Percentiles rank a stretch among this genome's conserved stretches.
phyloP scores from a whole-genome alignment of 2,113 vertebrate species.

The Anguilla rostrata region DNA sequence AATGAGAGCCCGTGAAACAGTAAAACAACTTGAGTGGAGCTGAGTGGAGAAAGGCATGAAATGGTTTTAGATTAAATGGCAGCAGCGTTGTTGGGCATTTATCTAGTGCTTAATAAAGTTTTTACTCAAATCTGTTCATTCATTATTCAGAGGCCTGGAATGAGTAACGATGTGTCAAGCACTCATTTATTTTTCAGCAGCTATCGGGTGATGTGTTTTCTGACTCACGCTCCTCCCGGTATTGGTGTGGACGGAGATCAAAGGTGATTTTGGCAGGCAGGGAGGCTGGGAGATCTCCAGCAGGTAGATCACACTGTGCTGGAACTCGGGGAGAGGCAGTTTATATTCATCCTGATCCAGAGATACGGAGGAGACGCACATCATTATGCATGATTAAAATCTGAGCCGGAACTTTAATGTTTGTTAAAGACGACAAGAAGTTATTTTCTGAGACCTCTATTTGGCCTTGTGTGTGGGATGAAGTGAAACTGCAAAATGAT shows the following conservation, averaged over 20 bases:
- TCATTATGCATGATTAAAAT: background rate
- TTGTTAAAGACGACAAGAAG: background rate
- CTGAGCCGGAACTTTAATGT: background rate
- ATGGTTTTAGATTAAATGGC: background rate
- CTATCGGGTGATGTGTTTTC: background rate
- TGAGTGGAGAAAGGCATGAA: background rate
- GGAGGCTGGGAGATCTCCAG: background rate
- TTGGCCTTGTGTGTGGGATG: no score
- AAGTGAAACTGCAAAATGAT: no score
- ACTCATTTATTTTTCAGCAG: background rate
- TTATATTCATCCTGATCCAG: background rate
- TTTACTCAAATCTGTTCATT: no score
- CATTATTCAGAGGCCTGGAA: no score
- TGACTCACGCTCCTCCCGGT: background rate
- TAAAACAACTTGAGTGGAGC: background rate
- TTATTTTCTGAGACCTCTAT: no score
- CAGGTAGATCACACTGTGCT: background rate
- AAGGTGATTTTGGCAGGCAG: background rate
- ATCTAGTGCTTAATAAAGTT: no score
- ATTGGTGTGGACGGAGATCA: conserved; percentile 5
- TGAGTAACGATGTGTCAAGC: no score
- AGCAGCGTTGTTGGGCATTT: background rate
- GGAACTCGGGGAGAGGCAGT: background rate
- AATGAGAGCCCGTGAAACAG: background rate
- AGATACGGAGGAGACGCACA: background rate